phyloP scores from a whole-genome alignment of 2,113 vertebrate species.

The Illadopsis cleaveri region DNA sequence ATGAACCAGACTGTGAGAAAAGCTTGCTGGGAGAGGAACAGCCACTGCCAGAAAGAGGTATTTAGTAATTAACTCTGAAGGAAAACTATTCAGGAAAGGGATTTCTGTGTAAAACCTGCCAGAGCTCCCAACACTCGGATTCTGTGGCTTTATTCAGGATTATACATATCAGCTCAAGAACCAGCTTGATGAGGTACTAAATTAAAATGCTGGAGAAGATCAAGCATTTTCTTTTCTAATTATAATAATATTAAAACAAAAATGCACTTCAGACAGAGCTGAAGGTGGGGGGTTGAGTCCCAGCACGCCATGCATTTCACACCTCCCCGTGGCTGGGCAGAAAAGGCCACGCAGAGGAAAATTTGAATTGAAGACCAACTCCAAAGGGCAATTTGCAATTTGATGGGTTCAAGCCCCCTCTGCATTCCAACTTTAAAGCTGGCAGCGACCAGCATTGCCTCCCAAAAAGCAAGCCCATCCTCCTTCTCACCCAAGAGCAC shows the following conservation, averaged over 20 bases:
- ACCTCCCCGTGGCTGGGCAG: neutral
- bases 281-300: neutral
- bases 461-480: neutral
- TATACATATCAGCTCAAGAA: neutral
- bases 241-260: neutral
- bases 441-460: neutral
- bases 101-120: neutral
- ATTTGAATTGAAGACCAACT: neutral
- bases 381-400: neutral
- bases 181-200: neutral
- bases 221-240: neutral
- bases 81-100: conserved; percentile 1
- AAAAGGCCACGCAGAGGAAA: fast-evolving
- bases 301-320: fast-evolving
- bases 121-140: neutral
- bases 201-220: neutral
- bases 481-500: neutral
- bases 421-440: neutral
- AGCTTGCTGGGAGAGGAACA: neutral
- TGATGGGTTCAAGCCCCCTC: neutral
- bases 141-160: neutral
- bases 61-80: conserved; percentile 27
- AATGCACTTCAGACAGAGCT: neutral
- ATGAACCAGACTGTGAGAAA: neutral
- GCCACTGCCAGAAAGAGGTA: neutral